Conservation (phyloP, 2,888 invertebrate genomes). For the Spodoptera exigua region DNA sequence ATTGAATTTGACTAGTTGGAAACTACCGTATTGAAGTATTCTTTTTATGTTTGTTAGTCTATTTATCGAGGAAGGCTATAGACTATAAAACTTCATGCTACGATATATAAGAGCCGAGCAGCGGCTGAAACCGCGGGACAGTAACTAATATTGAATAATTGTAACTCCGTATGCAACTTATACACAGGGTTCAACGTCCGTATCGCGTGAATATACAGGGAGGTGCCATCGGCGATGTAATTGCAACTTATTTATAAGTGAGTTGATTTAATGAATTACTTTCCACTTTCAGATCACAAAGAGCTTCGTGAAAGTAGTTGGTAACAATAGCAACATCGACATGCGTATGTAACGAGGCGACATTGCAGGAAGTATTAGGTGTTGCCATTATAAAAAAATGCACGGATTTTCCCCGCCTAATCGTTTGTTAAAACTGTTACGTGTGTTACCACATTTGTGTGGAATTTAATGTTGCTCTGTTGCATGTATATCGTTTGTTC, state of each 20-base stretch:
- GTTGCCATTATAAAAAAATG: slow-evolving; percentile 22
- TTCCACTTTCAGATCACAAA: slow-evolving; percentile 82
- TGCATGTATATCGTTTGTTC: no score
- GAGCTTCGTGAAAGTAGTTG: slow-evolving; percentile 78
- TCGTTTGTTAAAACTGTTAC: slow-evolving; percentile 3
- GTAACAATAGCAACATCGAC: slow-evolving; percentile 55
- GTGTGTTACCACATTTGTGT: not conserved
- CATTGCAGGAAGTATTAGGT: slow-evolving; percentile 49
- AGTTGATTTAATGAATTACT: slow-evolving; percentile 78
- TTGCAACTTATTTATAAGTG: slow-evolving; percentile 64
- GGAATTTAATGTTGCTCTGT: not conserved
- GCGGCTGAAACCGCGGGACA: no score
- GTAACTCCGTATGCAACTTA: slow-evolving; percentile 37
- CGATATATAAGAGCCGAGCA: no score
- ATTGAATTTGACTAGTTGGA: no score
- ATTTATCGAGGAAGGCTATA: no score
- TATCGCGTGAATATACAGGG: slow-evolving; percentile 64
- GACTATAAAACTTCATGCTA: no score
- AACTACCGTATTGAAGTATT: no score
- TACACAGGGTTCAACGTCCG: slow-evolving; percentile 59
- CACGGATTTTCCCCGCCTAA: slow-evolving; percentile 17
- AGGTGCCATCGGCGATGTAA: slow-evolving; percentile 64
- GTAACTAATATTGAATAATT: slow-evolving; percentile 38
- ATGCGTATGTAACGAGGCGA: slow-evolving; percentile 46
- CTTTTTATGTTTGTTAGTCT: no score